Percentiles rank a stretch among this genome's conserved stretches.
These are phyloP conservation scores for Megaleporinus macrocephalus DNA, from an alignment of 2,113 vertebrate species.

Conservation along the genomic window DNA sequence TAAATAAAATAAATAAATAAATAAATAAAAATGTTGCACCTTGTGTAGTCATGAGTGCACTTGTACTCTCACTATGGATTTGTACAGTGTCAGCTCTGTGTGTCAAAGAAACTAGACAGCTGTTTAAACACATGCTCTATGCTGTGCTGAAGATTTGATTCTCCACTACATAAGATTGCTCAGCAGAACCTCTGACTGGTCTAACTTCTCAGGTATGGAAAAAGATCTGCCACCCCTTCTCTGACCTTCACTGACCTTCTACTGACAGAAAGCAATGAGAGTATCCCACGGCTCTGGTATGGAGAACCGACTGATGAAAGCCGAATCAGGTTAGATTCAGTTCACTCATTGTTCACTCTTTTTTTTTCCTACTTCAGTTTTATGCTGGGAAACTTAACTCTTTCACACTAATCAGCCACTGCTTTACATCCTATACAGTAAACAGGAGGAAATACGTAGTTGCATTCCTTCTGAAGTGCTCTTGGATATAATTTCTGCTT, in stretches of 20 bases:
- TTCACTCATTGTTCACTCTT: no score
- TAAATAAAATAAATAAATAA: not conserved
- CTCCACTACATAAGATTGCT: not conserved
- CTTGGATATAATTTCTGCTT: no score
- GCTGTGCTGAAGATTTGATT: not conserved
- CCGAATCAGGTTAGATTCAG: not conserved
- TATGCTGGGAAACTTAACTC: no score
- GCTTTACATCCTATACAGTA: no score
- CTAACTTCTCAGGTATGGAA: slow-evolving; percentile 84
- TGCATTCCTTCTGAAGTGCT: not conserved
- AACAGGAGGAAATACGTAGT: no score
- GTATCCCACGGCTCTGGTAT: not conserved
- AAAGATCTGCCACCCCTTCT: slow-evolving; percentile 89
- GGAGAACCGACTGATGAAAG: not conserved
- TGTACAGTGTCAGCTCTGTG: no score
- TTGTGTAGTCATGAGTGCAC: not conserved
- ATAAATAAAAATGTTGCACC: no score
- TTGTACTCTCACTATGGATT: not conserved
- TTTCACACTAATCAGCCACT: no score
- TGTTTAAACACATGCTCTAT: not conserved
- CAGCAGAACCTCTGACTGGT: not conserved
- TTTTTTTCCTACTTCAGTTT: not conserved
- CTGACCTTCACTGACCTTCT: slow-evolving; percentile 85
- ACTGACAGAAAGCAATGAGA: slow-evolving; percentile 86
- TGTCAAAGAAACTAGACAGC: no score